Evolutionary conservation across 2,113 vertebrate genomes (phyloP).

Genomic region (Gavia stellata): DNA sequence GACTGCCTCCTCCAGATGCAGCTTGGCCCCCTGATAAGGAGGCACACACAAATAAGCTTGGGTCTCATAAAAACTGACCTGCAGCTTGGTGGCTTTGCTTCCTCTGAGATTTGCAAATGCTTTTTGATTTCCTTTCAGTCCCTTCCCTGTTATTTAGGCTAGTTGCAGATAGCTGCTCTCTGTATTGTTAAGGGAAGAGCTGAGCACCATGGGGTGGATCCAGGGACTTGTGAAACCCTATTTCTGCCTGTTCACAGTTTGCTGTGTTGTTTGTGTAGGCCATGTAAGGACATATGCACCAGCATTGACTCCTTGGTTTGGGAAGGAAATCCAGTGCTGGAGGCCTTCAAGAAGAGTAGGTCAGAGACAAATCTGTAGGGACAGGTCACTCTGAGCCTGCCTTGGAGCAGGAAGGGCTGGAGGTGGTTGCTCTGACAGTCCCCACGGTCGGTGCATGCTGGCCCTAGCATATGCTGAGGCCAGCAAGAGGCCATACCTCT

Average conservation of each 20-base stretch:
- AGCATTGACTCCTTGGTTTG: fast-evolving
- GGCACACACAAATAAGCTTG: not conserved
- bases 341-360: not conserved
- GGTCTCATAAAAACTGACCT: not conserved
- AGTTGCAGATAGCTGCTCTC: not conserved
- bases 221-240: not conserved
- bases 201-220: not conserved
- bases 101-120: not conserved
- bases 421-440: not conserved
- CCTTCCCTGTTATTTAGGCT: not conserved
- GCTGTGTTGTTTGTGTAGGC: not conserved
- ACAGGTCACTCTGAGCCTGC: not conserved
- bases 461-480: not conserved
- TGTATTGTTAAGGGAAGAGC: not conserved
- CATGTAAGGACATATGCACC: not conserved
- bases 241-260: not conserved
- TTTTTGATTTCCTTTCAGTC: not conserved
- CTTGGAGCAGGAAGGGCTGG: not conserved
- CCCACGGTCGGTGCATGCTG: fast-evolving
- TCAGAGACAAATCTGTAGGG: not conserved
- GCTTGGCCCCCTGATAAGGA: not conserved
- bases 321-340: not conserved
- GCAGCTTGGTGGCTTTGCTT: not conserved
- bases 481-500: not conserved
- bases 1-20: not conserved